phyloP scores from a whole-genome alignment of 2,113 vertebrate species.

The Etheostoma spectabile region DNA sequence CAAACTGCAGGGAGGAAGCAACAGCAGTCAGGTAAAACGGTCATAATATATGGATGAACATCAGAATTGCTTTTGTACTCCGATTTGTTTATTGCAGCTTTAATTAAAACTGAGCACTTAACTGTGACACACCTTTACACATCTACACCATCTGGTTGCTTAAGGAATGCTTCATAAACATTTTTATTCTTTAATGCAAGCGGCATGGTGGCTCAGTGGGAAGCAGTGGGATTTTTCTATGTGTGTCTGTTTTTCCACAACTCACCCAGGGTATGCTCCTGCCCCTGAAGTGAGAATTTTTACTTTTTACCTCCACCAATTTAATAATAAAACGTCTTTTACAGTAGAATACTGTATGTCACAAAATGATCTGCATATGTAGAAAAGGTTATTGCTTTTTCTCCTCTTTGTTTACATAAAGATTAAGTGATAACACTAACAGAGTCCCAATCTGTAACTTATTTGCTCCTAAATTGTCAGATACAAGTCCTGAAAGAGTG shows the following conservation, averaged over 20 bases:
- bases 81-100: constrained; percentile 21
- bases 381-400: constrained; percentile 7
- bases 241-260: neutral
- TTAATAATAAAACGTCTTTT: constrained; percentile 1
- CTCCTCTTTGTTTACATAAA: constrained; percentile 6
- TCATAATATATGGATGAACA: constrained; percentile 11
- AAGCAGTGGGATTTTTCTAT: neutral
- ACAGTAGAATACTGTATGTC: neutral
- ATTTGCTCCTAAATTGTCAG: neutral
- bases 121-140: neutral
- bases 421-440: neutral
- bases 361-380: neutral
- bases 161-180: constrained; percentile 11
- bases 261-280: neutral
- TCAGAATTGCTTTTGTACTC: neutral
- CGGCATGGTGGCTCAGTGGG: neutral
- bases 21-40: neutral
- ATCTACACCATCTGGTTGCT: constrained; percentile 29
- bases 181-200: neutral
- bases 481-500: neutral
- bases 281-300: neutral
- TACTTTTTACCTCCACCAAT: neutral
- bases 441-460: neutral
- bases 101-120: constrained; percentile 33
- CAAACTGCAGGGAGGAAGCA: neutral